phyloP scores from a whole-genome alignment of 2,797 vertebrate genomes.

The Bradypodion pumilum region DNA sequence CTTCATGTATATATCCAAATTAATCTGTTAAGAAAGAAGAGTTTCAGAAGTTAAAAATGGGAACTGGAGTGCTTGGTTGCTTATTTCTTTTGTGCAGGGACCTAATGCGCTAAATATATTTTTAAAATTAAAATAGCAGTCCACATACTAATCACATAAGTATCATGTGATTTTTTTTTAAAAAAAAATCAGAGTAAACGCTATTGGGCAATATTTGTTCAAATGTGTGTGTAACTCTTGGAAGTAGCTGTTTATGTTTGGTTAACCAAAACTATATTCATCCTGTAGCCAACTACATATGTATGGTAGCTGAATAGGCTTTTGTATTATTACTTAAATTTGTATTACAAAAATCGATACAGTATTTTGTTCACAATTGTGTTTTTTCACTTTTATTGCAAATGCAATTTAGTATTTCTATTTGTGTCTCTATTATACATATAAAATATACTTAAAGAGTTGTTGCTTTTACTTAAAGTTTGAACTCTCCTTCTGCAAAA shows the following conservation, averaged over 20 bases:
- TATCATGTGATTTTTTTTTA: slow-evolving; percentile 37
- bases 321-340: slow-evolving; percentile 3
- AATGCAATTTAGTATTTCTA: not conserved
- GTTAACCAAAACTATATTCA: slow-evolving; percentile 60
- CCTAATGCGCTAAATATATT: slow-evolving; percentile 21
- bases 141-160: slow-evolving; percentile 3
- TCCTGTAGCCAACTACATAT: slow-evolving; percentile 64
- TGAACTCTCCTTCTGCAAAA: slow-evolving; percentile 48
- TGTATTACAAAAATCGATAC: not conserved
- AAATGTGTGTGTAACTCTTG: slow-evolving; percentile 59
- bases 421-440: not conserved
- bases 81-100: not conserved
- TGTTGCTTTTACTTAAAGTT: slow-evolving; percentile 40
- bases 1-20: not conserved
- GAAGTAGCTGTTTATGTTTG: slow-evolving; percentile 59
- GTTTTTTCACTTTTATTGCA: not conserved
- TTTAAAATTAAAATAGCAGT: slow-evolving; percentile 18
- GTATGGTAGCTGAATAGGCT: slow-evolving; percentile 58
- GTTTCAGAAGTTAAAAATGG: slow-evolving; percentile 26
- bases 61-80: not conserved
- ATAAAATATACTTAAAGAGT: slow-evolving; percentile 30
- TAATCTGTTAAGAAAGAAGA: not conserved
- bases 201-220: slow-evolving; percentile 50
- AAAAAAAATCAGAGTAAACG: slow-evolving; percentile 58
- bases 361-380: not conserved